These are phyloP conservation scores for Fistularia tabacaria DNA, from an alignment of 2,797 vertebrate species.

Conservation along the genomic window DNA sequence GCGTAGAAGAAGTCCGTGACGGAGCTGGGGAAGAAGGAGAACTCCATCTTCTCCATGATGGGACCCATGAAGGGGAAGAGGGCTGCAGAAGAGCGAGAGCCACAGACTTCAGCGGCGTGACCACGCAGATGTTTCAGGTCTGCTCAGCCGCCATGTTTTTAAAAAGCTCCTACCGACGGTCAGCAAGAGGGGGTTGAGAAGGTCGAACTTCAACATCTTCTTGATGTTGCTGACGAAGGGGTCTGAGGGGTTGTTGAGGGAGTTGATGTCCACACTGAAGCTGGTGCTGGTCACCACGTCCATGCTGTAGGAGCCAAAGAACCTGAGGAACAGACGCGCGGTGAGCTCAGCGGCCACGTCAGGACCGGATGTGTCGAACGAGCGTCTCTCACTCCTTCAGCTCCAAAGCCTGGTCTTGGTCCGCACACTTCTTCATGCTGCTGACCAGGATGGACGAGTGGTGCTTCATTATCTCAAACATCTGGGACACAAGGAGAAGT, in stretches of 20 bases:
- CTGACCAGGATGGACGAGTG: constrained; percentile 62
- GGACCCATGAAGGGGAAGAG: constrained; percentile 70
- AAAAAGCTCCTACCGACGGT: constrained; percentile 44
- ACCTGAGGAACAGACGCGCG: constrained; percentile 30
- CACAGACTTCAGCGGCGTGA: neutral
- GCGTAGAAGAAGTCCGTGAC: constrained; percentile 69
- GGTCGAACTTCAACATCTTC: constrained; percentile 70
- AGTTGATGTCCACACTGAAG: constrained; percentile 78
- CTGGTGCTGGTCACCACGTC: constrained; percentile 79
- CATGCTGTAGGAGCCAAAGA: constrained; percentile 80
- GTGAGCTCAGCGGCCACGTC: neutral
- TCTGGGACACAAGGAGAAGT: constrained; percentile 50
- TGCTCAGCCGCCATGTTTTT: neutral
- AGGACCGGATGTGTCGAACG: neutral
- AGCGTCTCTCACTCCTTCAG: constrained; percentile 67
- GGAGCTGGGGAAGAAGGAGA: constrained; percentile 57
- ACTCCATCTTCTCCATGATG: constrained; percentile 68
- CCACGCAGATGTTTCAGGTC: neutral
- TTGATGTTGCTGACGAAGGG: constrained; percentile 78
- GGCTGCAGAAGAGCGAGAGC: constrained; percentile 41
- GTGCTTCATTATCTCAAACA: constrained; percentile 73
- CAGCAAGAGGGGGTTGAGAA: constrained; percentile 63
- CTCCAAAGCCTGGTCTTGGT: constrained; percentile 51
- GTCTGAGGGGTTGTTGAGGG: constrained; percentile 75
- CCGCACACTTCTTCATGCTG: constrained; percentile 62